These are phyloP conservation scores for Myanophis thanlyinensis DNA, from an alignment of 2,113 vertebrate genomes.

Conservation along the genomic window DNA sequence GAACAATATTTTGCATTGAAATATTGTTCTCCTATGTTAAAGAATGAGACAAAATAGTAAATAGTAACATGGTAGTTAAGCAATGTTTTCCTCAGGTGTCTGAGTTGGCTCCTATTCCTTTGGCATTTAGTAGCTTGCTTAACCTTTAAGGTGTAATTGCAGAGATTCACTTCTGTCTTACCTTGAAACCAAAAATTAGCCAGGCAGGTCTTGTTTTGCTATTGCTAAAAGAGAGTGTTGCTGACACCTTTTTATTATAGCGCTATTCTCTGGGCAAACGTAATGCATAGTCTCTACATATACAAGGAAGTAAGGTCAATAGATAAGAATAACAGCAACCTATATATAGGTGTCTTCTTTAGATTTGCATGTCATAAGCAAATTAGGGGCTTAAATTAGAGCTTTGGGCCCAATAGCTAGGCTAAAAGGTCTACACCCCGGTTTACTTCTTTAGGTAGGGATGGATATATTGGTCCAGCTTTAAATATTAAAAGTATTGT, in stretches of 20 bases:
- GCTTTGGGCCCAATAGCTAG: neutral
- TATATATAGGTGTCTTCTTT: neutral
- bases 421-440: neutral
- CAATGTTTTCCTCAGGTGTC: neutral
- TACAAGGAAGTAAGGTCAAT: neutral
- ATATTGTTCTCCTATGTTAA: neutral
- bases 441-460: neutral
- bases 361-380: neutral
- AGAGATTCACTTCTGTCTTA: neutral
- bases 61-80: neutral
- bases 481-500: neutral
- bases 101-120: neutral
- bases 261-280: neutral
- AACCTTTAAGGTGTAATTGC: neutral
- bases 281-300: neutral
- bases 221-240: neutral
- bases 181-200: neutral
- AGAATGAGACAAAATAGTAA: neutral
- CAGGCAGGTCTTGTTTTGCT: neutral
- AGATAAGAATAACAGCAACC: neutral
- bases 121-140: neutral
- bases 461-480: neutral
- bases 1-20: neutral
- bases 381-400: neutral
- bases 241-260: neutral